Evolutionary conservation across 2,888 invertebrate species (phyloP).

Genomic region (Thelaira solivaga): DNA sequence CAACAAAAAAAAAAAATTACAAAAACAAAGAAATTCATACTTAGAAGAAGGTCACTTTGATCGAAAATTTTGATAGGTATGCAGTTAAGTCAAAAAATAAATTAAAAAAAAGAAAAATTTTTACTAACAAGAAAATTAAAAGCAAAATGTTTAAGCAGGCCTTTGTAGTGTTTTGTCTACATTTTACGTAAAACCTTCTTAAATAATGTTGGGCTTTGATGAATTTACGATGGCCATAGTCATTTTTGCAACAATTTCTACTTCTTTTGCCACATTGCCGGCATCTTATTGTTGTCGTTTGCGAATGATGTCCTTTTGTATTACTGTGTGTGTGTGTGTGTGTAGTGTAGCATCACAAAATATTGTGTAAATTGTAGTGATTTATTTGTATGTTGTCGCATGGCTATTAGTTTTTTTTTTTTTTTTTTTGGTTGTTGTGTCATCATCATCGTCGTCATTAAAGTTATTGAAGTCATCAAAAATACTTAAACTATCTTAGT

Average conservation of each 20-base stretch:
- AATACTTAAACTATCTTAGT: not conserved
- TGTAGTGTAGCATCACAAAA: slow-evolving; percentile 13
- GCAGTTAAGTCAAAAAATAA: not conserved
- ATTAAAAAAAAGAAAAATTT: not conserved
- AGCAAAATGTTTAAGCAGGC: not conserved
- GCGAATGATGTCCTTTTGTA: not conserved
- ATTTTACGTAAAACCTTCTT: slow-evolving; percentile 1
- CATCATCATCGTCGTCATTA: slow-evolving; percentile 25
- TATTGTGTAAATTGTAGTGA: slow-evolving; percentile 53
- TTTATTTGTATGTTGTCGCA: slow-evolving; percentile 50
- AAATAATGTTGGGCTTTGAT: slow-evolving; percentile 53
- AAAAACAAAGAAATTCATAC: slow-evolving; percentile 23
- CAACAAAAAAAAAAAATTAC: not conserved
- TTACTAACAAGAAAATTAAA: slow-evolving; percentile 31
- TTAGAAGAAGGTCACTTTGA: slow-evolving; percentile 49
- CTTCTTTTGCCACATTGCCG: slow-evolving; percentile 35
- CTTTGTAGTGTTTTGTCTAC: not conserved
- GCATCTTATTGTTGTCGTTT: slow-evolving; percentile 35
- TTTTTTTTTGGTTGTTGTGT: not conserved
- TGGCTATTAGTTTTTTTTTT: slow-evolving; percentile 12
- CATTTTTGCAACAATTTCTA: slow-evolving; percentile 34
- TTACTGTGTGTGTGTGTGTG: too few species aligned
- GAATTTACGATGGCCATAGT: slow-evolving; percentile 58
- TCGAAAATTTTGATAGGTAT: slow-evolving; percentile 51
- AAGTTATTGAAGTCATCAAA: slow-evolving; percentile 43